These are phyloP conservation scores for Microcebus griseorufus DNA, from an alignment of 2,113 vertebrate genomes.

Conservation along the genomic window DNA sequence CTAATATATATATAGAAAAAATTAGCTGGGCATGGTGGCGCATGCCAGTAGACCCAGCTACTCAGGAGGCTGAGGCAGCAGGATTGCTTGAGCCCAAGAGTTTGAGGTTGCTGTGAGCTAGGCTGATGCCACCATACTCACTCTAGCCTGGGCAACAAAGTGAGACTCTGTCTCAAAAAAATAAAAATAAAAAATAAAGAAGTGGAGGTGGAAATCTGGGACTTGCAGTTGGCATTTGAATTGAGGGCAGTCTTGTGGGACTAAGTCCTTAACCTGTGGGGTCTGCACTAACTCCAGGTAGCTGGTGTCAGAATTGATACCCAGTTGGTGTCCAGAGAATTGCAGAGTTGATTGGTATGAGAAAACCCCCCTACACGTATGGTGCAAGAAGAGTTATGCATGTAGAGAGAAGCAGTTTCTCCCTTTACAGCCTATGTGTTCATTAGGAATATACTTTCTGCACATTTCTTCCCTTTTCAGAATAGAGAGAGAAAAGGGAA, in stretches of 20 bases:
- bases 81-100: too few species aligned
- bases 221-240: background rate
- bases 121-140: too few species aligned
- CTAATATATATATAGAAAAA: too few species aligned
- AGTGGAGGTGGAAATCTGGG: background rate
- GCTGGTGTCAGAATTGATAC: background rate
- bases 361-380: background rate
- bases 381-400: background rate
- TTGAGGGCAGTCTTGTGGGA: background rate
- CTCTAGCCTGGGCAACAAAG: too few species aligned
- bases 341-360: background rate
- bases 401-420: background rate
- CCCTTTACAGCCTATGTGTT: background rate
- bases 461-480: background rate
- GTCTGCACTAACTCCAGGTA: constrained; percentile 12
- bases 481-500: background rate
- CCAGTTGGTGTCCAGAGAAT: background rate
- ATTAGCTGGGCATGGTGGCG: too few species aligned
- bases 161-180: too few species aligned
- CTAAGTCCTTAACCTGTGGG: background rate
- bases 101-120: too few species aligned
- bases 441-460: background rate
- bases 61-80: too few species aligned
- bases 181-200: background rate
- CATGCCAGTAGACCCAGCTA: too few species aligned